Evolutionary conservation across 1,140 invertebrate species (phyloP), one percentile per base, ranked within the genome.

Genomic region (Conus betulinus): DNA sequence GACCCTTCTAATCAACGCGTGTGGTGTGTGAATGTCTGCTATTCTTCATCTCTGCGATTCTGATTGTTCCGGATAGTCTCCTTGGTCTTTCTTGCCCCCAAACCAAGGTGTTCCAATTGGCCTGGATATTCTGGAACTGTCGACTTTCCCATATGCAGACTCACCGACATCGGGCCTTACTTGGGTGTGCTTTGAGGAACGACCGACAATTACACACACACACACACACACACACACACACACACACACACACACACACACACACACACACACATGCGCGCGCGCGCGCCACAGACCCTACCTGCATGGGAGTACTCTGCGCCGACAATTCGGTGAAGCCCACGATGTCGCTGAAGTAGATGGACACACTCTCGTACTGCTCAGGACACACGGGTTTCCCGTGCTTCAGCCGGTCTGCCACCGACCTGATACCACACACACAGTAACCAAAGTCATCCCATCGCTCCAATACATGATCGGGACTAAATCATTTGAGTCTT

Each of bases 351-450:
- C 94, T 95, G 87, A 95, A 95, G 90, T 95, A 95, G 67, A 95
- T 95, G 13, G 95, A 94, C 23, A 94, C 93, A 71, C 89, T 93
- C n/a, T 93, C 87, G 89, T 91, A 95, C 13, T 91, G 89, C 87
- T 95, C 95, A 13, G 95, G 93, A 51, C 91, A 82, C 3, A 95
- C 94, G 17, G 97, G 97, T 95, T 97, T 96, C 0, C 98, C 98
- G 79, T 97, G 96, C 94, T 98, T 99, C 71, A 99, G 95, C 94
- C 99, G 98, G 91, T 99, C 98, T 0, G 98, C 98, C 7, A 99
- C 98, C 15, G 97, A 98, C 93, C 97, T 97, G 93, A 71, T 27
- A 55, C 57, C 1, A 11, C 57, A 60, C 57, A 60, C 15, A 8
- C 57, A 60, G 8, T 8, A 11, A 60, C 57, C 8, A 60, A 1